phyloP scores from a whole-genome alignment of 2,888 invertebrate genomes.

The Sylvicola cinctus region DNA sequence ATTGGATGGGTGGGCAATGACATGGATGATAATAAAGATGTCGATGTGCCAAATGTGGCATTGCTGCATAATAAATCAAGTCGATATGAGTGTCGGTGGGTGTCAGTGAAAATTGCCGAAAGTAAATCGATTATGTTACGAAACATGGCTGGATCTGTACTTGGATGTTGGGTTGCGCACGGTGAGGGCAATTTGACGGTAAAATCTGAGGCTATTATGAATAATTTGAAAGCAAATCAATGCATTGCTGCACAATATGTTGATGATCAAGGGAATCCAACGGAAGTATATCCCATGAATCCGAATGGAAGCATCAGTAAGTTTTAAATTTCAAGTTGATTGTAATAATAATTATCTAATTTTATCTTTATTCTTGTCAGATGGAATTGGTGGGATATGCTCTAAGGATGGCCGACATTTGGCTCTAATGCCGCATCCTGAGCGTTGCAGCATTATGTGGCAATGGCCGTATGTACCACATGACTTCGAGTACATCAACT shows the following conservation, averaged over 20 bases:
- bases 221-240: conserved; percentile 29
- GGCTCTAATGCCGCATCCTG: conserved; percentile 98
- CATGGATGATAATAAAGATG: conserved; percentile 12
- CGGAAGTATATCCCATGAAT: conserved; percentile 78
- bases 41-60: conserved; percentile 36
- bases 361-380: conserved; percentile 24
- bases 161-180: conserved; percentile 96
- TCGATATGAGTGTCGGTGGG: conserved; percentile 51
- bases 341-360: conserved; percentile 3
- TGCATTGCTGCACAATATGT: conserved; percentile 67
- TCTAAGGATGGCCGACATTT: conserved; percentile 82
- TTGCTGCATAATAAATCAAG: conserved; percentile 76
- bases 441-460: conserved; percentile 74
- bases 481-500: conserved; percentile 32
- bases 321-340: conserved; percentile 9
- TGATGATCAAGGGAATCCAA: conserved; percentile 53
- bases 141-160: conserved; percentile 68
- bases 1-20: conserved; percentile 67
- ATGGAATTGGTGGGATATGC: conserved; percentile 75
- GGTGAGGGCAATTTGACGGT: conserved; percentile 74
- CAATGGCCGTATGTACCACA: conserved; percentile 63
- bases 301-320: conserved; percentile 73
- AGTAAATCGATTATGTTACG: conserved; percentile 56
- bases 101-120: conserved; percentile 49
- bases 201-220: conserved; percentile 27